phyloP scores from a whole-genome alignment of 2,888 invertebrate species.

The Agrochola macilenta region DNA sequence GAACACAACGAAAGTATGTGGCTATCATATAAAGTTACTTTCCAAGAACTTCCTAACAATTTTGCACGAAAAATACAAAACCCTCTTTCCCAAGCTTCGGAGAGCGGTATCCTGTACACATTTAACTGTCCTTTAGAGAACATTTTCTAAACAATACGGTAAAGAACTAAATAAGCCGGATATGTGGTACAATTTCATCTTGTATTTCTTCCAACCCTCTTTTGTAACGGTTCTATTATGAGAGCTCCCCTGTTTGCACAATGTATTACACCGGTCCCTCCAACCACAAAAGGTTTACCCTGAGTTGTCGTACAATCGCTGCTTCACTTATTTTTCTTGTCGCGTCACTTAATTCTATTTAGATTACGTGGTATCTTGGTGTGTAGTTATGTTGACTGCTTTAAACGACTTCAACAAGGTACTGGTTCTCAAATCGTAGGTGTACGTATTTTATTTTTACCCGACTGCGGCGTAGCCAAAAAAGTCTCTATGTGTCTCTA shows the following conservation, averaged over 20 bases:
- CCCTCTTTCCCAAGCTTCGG: neutral
- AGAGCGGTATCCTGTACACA: constrained; percentile 14
- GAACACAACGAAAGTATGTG: no score
- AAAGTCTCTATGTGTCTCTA: no score
- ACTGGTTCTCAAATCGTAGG: neutral
- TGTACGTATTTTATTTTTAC: neutral
- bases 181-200: constrained; percentile 66
- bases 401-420: neutral
- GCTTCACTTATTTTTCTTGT: constrained; percentile 53
- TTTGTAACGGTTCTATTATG: constrained; percentile 76
- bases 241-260: constrained; percentile 75
- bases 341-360: constrained; percentile 48
- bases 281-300: constrained; percentile 73
- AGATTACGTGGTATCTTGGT: constrained; percentile 15
- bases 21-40: neutral
- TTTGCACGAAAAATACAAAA: neutral
- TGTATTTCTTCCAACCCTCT: constrained; percentile 73
- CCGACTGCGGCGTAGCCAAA: no score
- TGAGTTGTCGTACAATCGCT: constrained; percentile 53
- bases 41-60: no score
- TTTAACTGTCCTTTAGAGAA: constrained; percentile 38
- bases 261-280: constrained; percentile 74
- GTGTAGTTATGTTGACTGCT: neutral
- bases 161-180: constrained; percentile 59
- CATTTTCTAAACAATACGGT: constrained; percentile 51